Base-by-base conservation (phyloP, 2,797 vertebrate genomes). In the Huso huso region DNA sequence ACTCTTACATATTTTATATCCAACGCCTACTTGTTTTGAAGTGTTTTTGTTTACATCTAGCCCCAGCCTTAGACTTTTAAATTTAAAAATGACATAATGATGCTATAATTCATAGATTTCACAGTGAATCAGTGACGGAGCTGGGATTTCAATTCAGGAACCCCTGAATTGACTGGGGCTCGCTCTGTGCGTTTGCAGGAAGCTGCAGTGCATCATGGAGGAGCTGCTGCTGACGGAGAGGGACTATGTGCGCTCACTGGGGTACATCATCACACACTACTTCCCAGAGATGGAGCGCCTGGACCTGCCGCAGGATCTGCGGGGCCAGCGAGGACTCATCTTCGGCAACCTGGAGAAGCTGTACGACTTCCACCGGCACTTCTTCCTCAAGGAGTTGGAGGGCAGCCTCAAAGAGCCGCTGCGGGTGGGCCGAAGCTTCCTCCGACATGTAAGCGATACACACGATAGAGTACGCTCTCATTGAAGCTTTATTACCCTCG, bases 311-410 rank as follows among this genome's bases (percentile, higher is more conserved):
- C 89, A 92, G 76, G 86, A 88, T 73, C 84, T 92, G 15, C 79
- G 91, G 63, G 91, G 90, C 66, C 90, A 92, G 72, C 85, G 88
- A 70, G 89, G 86, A 23, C 82, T 75, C 74, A 81, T 92, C 72
- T 93, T 93, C 10, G 90, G 90, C 10, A 93, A 92, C 77, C 72
- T 93, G 66, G 90, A 93, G 69, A 93, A 92, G 66, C 87, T 93
- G 18, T 83, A 88, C 10, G 89, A 92, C 74, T 93, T 93, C 74
- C 91, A 93, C 76, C 81, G 75, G 7, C 90, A 87, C 70, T 74
- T 87, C 66, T 93, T 93, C 71, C 75, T 90, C 11, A 76, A 81
- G 15, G 89, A 91, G 73, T 68, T 93, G 72, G 86, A 91, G 72
- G 74, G 74, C 71, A 87, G 88, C 61, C 58, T 83, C 73, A 75